A percentile compares a stretch with the other conserved stretches of the same genome.
Conservation (phyloP, 2,797 vertebrate species). For the Tiaroga cobitis region DNA sequence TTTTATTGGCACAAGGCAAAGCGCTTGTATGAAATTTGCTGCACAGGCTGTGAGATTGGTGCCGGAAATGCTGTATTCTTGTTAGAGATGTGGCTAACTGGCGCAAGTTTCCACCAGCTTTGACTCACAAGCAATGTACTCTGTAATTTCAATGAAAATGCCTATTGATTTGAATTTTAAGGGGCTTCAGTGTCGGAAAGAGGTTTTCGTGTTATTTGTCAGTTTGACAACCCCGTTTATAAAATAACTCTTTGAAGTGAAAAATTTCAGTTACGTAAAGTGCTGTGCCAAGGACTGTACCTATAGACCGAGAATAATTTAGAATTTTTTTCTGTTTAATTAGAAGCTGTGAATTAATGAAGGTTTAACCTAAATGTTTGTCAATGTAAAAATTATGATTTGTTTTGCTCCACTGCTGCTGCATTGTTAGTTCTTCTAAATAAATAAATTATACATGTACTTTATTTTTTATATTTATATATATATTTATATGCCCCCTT, state of each 20-base stretch:
- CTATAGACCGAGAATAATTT: conserved; percentile 19
- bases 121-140: conserved; percentile 57
- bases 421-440: neutral
- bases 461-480: too few relatives aligned
- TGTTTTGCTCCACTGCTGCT: conserved; percentile 36
- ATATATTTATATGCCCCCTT: too few relatives aligned
- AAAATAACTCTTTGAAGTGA: conserved; percentile 67
- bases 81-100: conserved; percentile 68
- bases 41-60: conserved; percentile 70
- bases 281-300: conserved; percentile 28
- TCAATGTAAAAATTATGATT: neutral
- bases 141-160: conserved; percentile 68
- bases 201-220: conserved; percentile 64
- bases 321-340: neutral
- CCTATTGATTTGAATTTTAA: conserved; percentile 70
- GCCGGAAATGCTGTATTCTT: conserved; percentile 70
- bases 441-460: too few relatives aligned
- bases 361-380: neutral
- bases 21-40: conserved; percentile 73
- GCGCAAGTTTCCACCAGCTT: conserved; percentile 62
- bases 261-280: conserved; percentile 56
- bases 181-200: conserved; percentile 59
- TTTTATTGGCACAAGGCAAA: conserved; percentile 75
- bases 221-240: conserved; percentile 59
- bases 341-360: conserved; percentile 7